Evolutionary conservation across 2,888 invertebrate species (phyloP).

Genomic region (Drosophila prostipennis): DNA sequence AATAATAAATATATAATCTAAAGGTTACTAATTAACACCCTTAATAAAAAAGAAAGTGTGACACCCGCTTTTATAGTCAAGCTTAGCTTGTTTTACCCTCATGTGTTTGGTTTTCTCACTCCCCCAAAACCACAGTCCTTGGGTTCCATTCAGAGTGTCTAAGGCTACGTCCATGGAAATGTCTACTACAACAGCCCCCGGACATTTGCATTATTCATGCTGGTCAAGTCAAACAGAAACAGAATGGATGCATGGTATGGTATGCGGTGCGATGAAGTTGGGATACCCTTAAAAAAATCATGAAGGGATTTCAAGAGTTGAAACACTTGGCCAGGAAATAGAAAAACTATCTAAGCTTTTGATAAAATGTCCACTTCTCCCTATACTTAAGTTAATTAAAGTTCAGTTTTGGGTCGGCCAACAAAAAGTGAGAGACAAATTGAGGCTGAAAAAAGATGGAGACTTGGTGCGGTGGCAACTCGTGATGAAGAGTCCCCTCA

Average conservation of each 20-base stretch:
- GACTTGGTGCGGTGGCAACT: conserved; percentile 5
- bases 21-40: not conserved
- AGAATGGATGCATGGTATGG: not conserved
- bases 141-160: conserved; percentile 31
- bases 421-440: conserved; percentile 60
- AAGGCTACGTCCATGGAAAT: conserved; percentile 32
- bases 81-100: not conserved
- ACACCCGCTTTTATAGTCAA: not conserved
- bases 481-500: conserved; percentile 22
- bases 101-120: conserved; percentile 2
- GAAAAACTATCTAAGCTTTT: not conserved
- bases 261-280: not conserved
- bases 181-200: conserved; percentile 52
- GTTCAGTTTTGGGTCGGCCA: conserved; percentile 52
- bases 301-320: not conserved
- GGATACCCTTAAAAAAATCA: conserved; percentile 11
- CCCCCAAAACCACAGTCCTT: conserved; percentile 33
- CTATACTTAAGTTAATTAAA: conserved; percentile 75
- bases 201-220: conserved; percentile 46
- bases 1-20: not conserved
- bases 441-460: conserved; percentile 18
- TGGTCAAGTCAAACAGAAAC: conserved; percentile 20
- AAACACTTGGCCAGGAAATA: not conserved
- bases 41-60: not conserved
- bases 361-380: conserved; percentile 4